Base-by-base conservation (phyloP, 2,888 invertebrate species). In the Herminia tarsipennalis region DNA sequence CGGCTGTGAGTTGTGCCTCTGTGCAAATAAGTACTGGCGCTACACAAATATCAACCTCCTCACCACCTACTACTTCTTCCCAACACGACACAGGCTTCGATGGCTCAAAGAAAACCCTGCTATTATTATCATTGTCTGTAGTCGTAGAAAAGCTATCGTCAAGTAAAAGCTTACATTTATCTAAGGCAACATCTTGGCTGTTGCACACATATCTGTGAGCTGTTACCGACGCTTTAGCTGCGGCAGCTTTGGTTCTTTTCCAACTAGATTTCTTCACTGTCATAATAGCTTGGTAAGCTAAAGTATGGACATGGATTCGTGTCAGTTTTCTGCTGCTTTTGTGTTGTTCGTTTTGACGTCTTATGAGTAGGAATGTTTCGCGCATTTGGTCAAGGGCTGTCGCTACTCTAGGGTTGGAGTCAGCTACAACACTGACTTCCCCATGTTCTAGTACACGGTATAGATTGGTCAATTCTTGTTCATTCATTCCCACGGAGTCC, bases 401-500 rank as follows among this genome's bases (percentile, higher is more conserved):
- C 0, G 96, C 96, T 5, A 97, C 93, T 64, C 96, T 92, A 0
- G 97, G 97, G 72, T 95, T 95, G 4, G 96, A 95, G 73, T 97
- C 95, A 0, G 96, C 93, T 0, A 96, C 94, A 4, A 96, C 85
- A 14, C 94, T 95, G 4, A 96, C 93, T 66, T 94, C 94, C 1
- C 95, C 95, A 68, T 93, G 90, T 49, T 93, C 92, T 37, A 96
- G 81, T 2, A 96, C 93, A 75, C 94, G 94, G 47, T 94, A 92
- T 5, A 97, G 81, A 83, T 96, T 97, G 0, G 95, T 94, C 39
- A 97, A 85, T 83, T 97, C 97, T 83, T 97, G 97, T 74, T 97
- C 97, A 72, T 97, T 97, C 96, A 97, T 96, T 2, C 97, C 97
- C 2, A 97, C 88, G 0, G 97, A 97, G 75, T 97, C 96, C 0